Conservation (phyloP, 2,113 vertebrate species). For the Tachysurus vachellii region DNA sequence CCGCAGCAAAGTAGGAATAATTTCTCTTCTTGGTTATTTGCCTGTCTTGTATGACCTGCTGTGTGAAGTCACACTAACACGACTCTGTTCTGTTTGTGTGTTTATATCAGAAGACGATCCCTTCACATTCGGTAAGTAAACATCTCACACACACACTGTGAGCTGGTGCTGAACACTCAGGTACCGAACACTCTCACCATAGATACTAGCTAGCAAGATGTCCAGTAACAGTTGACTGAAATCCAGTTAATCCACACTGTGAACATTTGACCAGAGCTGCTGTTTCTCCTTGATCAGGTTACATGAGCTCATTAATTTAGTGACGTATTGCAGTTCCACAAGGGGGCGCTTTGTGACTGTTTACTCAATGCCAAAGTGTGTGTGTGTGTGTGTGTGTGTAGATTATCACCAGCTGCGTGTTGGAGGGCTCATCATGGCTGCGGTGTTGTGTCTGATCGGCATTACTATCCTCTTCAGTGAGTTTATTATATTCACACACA, state of each 20-base stretch:
- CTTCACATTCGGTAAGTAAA: slow-evolving; percentile 73
- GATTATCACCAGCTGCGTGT: slow-evolving; percentile 82
- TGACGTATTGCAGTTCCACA: neutral
- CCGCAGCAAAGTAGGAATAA: slow-evolving; percentile 59
- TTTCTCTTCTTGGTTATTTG: neutral
- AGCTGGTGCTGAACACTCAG: neutral
- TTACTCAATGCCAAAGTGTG: neutral
- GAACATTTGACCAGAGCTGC: neutral
- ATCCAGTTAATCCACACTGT: neutral
- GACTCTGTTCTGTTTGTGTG: neutral
- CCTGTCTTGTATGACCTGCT: neutral
- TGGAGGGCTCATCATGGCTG: slow-evolving; percentile 81
- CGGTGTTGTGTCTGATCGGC: slow-evolving; percentile 80
- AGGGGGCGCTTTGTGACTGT: neutral
- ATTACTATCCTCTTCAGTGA: slow-evolving; percentile 85
- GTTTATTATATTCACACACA: slow-evolving; percentile 54
- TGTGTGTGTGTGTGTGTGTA: slow-evolving; percentile 54
- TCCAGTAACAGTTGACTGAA: neutral
- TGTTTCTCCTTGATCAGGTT: neutral
- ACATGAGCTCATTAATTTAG: neutral
- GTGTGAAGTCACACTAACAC: neutral
- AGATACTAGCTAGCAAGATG: too few relatives aligned
- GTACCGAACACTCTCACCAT: neutral
- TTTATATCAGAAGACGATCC: slow-evolving; percentile 64
- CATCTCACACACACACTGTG: neutral